A percentile compares a stretch with the other conserved stretches of the same genome.
phyloP scores from a whole-genome alignment of 2,888 invertebrate genomes.

The Phrixothrix hirtus region DNA sequence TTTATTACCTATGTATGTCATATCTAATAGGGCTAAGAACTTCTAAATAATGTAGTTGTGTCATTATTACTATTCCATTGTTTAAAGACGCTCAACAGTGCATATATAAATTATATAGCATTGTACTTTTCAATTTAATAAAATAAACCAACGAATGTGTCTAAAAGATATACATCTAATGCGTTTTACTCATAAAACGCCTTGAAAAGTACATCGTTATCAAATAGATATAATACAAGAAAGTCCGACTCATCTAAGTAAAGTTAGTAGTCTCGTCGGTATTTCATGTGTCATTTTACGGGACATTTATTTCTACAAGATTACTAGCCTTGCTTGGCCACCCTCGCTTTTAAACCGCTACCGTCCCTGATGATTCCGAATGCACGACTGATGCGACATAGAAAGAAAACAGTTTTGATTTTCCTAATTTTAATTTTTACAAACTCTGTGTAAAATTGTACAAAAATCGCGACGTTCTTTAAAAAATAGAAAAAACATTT shows the following conservation, averaged over 20 bases:
- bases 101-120: no score
- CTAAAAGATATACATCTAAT: background rate
- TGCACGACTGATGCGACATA: constrained; percentile 15
- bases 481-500: no score
- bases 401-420: constrained; percentile 21
- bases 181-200: background rate
- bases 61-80: no score
- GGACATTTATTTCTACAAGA: constrained; percentile 32
- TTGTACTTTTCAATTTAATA: no score
- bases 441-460: no score
- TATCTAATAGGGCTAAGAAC: no score
- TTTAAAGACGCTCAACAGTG: no score
- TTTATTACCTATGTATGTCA: no score
- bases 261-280: constrained; percentile 22
- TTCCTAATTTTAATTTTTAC: constrained; percentile 12
- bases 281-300: constrained; percentile 32
- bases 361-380: constrained; percentile 14
- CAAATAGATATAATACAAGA: constrained; percentile 6
- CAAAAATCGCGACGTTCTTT: no score
- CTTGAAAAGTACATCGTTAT: constrained; percentile 4
- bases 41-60: no score
- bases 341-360: constrained; percentile 26
- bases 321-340: constrained; percentile 20
- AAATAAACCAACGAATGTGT: no score
- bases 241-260: constrained; percentile 3